Percentiles rank a stretch among this genome's conserved stretches.
Conservation (phyloP, 2,888 invertebrate species). For the Diarsia dahlii region DNA sequence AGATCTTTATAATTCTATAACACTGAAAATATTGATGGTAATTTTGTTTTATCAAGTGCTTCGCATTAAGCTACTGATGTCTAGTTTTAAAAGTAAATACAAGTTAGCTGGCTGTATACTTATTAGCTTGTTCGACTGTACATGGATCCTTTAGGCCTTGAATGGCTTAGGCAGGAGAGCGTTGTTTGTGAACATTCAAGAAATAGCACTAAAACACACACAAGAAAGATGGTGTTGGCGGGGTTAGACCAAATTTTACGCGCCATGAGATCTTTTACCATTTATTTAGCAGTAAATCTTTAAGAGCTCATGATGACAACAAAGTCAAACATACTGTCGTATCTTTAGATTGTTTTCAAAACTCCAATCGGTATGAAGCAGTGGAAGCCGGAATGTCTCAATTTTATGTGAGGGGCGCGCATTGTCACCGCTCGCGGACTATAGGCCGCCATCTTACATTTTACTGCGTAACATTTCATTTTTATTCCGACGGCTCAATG, state of each 20-base stretch:
- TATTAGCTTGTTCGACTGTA: too few species aligned
- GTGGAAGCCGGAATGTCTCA: conserved; percentile 56
- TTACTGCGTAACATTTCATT: conserved; percentile 84
- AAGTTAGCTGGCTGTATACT: too few species aligned
- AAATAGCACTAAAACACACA: background rate
- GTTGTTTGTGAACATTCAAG: background rate
- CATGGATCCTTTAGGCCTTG: background rate
- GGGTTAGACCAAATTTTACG: background rate
- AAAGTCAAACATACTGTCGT: conserved; percentile 27
- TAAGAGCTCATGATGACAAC: conserved; percentile 11
- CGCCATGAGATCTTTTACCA: background rate
- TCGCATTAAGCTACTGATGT: too few species aligned
- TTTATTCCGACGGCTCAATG: conserved; percentile 78
- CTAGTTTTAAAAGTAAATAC: too few species aligned
- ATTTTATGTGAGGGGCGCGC: conserved; percentile 55
- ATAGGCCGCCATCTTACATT: conserved; percentile 77
- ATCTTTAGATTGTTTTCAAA: conserved; percentile 33
- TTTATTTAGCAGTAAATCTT: conserved; percentile 6
- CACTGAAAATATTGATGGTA: too few species aligned
- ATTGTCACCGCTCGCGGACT: conserved; percentile 70
- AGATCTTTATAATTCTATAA: too few species aligned
- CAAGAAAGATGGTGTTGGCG: background rate
- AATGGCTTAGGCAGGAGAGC: background rate
- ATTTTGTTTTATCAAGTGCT: too few species aligned
- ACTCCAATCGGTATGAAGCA: conserved; percentile 33